Evolutionary conservation across 2,113 vertebrate genomes (phyloP).

Genomic region (Lota lota): DNA sequence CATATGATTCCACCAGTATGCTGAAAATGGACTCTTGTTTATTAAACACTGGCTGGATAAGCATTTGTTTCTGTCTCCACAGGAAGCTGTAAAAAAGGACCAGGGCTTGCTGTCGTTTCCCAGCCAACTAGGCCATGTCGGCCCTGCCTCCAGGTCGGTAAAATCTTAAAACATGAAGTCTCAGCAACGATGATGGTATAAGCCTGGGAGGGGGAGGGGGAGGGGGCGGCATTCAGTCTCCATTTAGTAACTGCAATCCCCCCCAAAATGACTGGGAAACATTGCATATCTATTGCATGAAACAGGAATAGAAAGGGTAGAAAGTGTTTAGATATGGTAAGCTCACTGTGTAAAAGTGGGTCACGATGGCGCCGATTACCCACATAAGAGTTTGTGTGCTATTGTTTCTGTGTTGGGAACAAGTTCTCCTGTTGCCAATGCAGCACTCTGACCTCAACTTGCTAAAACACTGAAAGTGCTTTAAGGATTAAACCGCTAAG

Average conservation of each 20-base stretch:
- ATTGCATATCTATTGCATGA: constrained; percentile 14
- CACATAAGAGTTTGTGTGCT: constrained; percentile 5
- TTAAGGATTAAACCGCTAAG: too few relatives aligned
- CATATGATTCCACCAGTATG: constrained; percentile 37
- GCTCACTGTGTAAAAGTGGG: constrained; percentile 30
- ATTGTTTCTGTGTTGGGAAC: background rate
- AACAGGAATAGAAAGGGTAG: background rate
- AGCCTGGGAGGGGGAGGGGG: constrained; percentile 8
- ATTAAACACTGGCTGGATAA: constrained; percentile 60
- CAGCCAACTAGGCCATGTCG: constrained; percentile 74
- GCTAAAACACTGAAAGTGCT: background rate
- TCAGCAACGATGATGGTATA: constrained; percentile 19
- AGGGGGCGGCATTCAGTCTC: constrained; percentile 8
- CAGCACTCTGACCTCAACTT: background rate
- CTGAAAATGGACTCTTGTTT: constrained; percentile 35
- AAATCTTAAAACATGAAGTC: constrained; percentile 35
- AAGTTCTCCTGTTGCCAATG: background rate
- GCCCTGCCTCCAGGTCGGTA: constrained; percentile 74
- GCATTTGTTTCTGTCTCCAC: constrained; percentile 54
- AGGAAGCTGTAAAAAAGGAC: constrained; percentile 81
- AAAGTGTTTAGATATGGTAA: constrained; percentile 24
- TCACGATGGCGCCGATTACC: constrained; percentile 25
- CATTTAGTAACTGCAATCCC: background rate
- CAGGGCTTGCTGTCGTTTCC: constrained; percentile 76
- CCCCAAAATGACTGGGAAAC: constrained; percentile 9